Evolutionary conservation across 2,888 invertebrate genomes (phyloP), one percentile per base, ranked within the genome.

Genomic region (Drosophila longiperda): DNA sequence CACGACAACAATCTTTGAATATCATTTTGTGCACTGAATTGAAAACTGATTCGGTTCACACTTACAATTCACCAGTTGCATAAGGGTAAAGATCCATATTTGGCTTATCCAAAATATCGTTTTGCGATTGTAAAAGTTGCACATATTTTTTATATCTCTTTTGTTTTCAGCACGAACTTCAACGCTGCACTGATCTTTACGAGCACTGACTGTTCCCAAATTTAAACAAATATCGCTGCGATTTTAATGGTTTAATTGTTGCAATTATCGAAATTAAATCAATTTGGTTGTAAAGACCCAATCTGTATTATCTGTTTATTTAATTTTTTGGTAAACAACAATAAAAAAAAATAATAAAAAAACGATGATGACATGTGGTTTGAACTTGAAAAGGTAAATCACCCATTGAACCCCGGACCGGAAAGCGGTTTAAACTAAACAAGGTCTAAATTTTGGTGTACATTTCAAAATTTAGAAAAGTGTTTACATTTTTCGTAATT

Each of bases 301-400:
- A 57, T 57, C 42, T 42, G 32, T 42, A 57, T 57, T 57, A 57
- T 40, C 15, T 36, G 29, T 36, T 55, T 58, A 57, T 48, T 67
- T 8, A 48, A 58, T 40, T 29, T 38, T 58, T 58, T 20, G 58
- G 36, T 33, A 36, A 62, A 15, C 15, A 45, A 23, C 15, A 45
- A 45, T 23, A 23, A 76, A 66, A 60, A 61, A 54, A 62, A 62
- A 8, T n/a, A 40, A 23, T 73, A 67, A 60, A 61, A 54, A 62
- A 62, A 8, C 26, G 48, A 23, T 33, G 49, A 62, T 70, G 65
- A 63, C 49, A 32, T 36, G 55, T 53, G 11, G 54, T 42, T 66
- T 78, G 80, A 78, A 78, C 83, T 83, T 83, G 83, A 82, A 86
- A 74, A 58, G 81, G 80, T 82, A 75, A 73, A 75, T 72, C 67